Conservation (phyloP, 2,113 vertebrate genomes). For the Choloepus hoffmanni region DNA sequence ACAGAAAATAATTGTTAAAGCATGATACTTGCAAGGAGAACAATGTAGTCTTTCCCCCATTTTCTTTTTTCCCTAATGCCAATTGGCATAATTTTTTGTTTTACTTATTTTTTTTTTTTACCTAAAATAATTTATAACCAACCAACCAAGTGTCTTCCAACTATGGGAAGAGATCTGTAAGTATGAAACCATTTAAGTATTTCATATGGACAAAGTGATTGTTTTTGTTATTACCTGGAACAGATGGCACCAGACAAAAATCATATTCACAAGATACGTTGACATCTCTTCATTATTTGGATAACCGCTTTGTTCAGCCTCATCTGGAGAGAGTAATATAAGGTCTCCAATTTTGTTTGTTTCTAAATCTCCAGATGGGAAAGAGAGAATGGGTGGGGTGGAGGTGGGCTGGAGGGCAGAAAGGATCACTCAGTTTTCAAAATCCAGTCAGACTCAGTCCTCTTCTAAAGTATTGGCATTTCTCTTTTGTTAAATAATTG, state of each 20-base stretch:
- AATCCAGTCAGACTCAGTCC: neutral
- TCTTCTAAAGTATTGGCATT: constrained; percentile 8
- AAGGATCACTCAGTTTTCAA: neutral
- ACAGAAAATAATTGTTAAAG: constrained; percentile 14
- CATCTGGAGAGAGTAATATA: constrained; percentile 91
- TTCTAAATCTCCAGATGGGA: neutral
- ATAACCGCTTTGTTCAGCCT: constrained; percentile 88
- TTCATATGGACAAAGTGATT: neutral
- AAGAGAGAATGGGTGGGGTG: neutral
- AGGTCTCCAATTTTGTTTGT: constrained; percentile 80
- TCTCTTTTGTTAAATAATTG: constrained; percentile 40
- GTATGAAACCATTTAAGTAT: neutral
- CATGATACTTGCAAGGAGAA: neutral
- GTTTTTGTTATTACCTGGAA: constrained; percentile 57
- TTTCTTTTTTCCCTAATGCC: neutral
- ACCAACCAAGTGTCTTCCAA: neutral
- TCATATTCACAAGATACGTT: constrained; percentile 90
- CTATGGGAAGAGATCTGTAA: constrained; percentile 23
- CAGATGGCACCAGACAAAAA: constrained; percentile 89
- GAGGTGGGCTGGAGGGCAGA: neutral
- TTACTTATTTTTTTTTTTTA: constrained; percentile 17
- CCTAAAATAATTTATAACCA: constrained; percentile 49
- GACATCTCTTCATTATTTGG: constrained; percentile 89
- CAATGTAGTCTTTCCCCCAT: neutral
- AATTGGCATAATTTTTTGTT: neutral